These are phyloP conservation scores for Mustela lutreola DNA, from an alignment of 2,113 vertebrate genomes.

Conservation along the genomic window DNA sequence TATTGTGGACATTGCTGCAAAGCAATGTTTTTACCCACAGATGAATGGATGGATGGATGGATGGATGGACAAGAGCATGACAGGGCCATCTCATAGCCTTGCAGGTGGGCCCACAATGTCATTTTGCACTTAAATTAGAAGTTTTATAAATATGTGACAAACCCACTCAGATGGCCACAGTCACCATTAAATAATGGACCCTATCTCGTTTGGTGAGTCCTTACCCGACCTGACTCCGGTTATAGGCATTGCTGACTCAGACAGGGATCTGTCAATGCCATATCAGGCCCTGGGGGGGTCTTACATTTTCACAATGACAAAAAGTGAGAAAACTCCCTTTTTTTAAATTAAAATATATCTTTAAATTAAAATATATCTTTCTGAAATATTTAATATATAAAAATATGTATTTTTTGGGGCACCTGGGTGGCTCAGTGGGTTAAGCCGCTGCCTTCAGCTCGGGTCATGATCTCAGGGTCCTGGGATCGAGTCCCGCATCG, in stretches of 20 bases:
- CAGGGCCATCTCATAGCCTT: not conserved
- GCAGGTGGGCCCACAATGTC: accelerated
- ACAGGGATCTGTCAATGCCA: not conserved
- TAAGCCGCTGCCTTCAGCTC: too few relatives aligned
- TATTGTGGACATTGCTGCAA: not conserved
- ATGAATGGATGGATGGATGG: too few relatives aligned
- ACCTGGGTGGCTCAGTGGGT: too few relatives aligned
- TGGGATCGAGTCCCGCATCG: too few relatives aligned
- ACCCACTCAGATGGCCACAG: not conserved
- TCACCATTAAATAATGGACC: not conserved
- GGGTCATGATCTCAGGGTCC: too few relatives aligned
- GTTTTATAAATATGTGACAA: not conserved
- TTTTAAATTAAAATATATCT: not conserved
- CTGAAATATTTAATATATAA: not conserved
- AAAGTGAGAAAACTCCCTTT: not conserved
- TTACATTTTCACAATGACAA: not conserved
- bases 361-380: not conserved
- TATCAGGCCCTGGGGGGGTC: not conserved
- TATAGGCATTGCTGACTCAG: not conserved
- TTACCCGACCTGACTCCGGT: not conserved
- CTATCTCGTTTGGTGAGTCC: not conserved
- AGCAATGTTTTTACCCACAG: not conserved
- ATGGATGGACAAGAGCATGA: not conserved
- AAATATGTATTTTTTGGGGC: not conserved
- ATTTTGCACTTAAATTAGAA: not conserved